Evolutionary conservation across 2,797 vertebrate genomes (phyloP), one percentile per base, ranked within the genome.

Genomic region (Triplophysa yarkandensis): DNA sequence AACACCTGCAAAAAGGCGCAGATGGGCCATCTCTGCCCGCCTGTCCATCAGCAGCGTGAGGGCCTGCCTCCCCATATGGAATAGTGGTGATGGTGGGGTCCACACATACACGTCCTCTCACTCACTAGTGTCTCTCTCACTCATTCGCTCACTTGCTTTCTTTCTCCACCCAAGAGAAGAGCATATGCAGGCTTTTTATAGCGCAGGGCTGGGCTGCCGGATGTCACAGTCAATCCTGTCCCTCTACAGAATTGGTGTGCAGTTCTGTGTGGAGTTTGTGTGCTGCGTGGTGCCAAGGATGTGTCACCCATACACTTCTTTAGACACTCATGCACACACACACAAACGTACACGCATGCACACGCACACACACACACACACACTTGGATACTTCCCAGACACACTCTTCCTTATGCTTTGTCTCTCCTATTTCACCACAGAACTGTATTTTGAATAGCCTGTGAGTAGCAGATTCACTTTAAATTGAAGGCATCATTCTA

Each of bases 1-100:
- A 96, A 97, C 96, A 98, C 96, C 96, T 97, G 95, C 94, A 95
- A 94, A 55, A 92, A 92, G 88, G 89, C 95, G 92, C 95, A 96
- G 95, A 98, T 97, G 95, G 95, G 94, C 92, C 91, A 94, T 95
- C 95, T 95, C 93, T 90, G 93, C 89, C 92, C 85, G 90, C 92
- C 90, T 93, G 94, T 95, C 93, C 92, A 92, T 94, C 93, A 94
- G 92, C 80, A 19, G 62, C 23, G 39, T 67, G 69, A 92, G 88
- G 90, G 89, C 89, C 94, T 94, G 92, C 95, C 95, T 93, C 91
- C 90, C 95, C 96, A 97, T 97, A 96, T 98, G 96, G 94, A 92
- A 92, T 87, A 85, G 52, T 34, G 55, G 79, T 67, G 78, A 76
- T 74, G 89, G 88, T 81, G 86, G 89, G 92, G 92, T 92, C 92